These are phyloP conservation scores for Aelia acuminata DNA, from an alignment of 2,888 invertebrate genomes.

Conservation along the genomic window DNA sequence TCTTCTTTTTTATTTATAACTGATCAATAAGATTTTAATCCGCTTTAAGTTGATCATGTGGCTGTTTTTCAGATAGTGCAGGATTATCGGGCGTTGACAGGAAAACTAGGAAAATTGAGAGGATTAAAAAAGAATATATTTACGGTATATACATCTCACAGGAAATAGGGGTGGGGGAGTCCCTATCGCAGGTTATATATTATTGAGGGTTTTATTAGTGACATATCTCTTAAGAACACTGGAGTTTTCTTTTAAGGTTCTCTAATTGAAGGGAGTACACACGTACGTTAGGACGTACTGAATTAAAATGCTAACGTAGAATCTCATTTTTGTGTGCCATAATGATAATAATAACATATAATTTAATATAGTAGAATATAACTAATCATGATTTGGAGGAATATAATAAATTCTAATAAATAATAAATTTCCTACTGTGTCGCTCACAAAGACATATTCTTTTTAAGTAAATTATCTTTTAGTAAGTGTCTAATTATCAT, in stretches of 20 bases:
- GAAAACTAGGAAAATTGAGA: not conserved
- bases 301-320: too few species aligned
- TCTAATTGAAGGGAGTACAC: not conserved
- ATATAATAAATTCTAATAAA: too few species aligned
- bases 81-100: constrained; percentile 21
- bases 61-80: not conserved
- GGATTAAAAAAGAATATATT: not conserved
- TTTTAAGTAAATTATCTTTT: too few species aligned
- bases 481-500: too few species aligned
- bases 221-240: not conserved
- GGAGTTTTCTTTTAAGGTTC: not conserved
- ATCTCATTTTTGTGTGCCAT: too few species aligned
- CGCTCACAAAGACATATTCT: too few species aligned
- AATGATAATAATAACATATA: too few species aligned
- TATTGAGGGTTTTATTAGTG: not conserved
- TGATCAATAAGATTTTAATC: not conserved
- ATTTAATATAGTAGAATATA: too few species aligned
- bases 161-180: too few species aligned
- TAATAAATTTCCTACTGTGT: too few species aligned
- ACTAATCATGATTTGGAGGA: too few species aligned
- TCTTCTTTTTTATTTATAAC: not conserved
- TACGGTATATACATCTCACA: not conserved
- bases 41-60: not conserved
- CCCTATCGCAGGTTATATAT: not conserved
- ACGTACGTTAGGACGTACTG: too few species aligned